A percentile compares a stretch with the other conserved stretches of the same genome.
Conservation (phyloP, 1,140 invertebrate genomes). For the Nasonia vitripennis region DNA sequence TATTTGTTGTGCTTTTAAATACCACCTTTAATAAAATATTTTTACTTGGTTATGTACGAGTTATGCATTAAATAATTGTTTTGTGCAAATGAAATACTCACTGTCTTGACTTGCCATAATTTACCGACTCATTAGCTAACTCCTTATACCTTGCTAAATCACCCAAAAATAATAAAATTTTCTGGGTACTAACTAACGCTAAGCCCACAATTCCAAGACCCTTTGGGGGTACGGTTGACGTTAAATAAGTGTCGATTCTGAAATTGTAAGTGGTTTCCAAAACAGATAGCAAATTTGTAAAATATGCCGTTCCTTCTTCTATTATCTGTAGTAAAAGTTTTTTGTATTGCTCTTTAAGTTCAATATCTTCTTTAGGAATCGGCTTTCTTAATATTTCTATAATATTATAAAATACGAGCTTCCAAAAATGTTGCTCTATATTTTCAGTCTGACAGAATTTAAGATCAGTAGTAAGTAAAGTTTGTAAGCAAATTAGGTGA, state of each 20-base stretch:
- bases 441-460: constrained; percentile 93
- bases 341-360: constrained; percentile 77
- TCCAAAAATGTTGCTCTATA: constrained; percentile 94
- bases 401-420: constrained; percentile 92
- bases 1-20: constrained; percentile 93
- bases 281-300: constrained; percentile 84
- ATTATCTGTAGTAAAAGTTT: constrained; percentile 83
- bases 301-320: constrained; percentile 87
- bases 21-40: constrained; percentile 79
- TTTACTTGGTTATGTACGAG: not conserved
- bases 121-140: constrained; percentile 87
- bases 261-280: constrained; percentile 86
- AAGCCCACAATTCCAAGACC: constrained; percentile 82
- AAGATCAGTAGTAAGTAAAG: constrained; percentile 86
- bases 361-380: constrained; percentile 75
- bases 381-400: constrained; percentile 88
- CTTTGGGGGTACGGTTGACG: constrained; percentile 75
- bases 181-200: constrained; percentile 89
- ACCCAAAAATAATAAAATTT: constrained; percentile 91
- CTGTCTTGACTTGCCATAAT: constrained; percentile 90
- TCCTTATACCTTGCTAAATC: constrained; percentile 94
- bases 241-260: constrained; percentile 78
- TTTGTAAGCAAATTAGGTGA: constrained; percentile 84
- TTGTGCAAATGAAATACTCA: constrained; percentile 67
- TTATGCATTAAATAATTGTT: not conserved